phyloP scores from a whole-genome alignment of 2,113 vertebrate genomes.

The Rhinopomastus cyanomelas region DNA sequence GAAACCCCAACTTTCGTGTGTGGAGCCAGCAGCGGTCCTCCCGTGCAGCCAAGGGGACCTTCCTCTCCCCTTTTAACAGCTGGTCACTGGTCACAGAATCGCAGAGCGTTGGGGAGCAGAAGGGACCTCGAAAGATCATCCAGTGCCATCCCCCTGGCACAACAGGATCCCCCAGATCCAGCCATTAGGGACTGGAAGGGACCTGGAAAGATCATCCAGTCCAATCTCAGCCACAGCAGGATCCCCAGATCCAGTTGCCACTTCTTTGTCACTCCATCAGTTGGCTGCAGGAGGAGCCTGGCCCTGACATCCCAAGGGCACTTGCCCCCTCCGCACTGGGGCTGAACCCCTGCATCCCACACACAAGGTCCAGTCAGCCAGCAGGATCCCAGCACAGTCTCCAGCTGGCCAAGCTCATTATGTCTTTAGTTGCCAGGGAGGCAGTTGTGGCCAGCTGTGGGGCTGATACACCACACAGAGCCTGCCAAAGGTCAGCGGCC shows the following conservation, averaged over 20 bases:
- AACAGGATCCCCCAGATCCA: too few species aligned
- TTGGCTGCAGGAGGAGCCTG: neutral
- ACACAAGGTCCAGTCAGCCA: neutral
- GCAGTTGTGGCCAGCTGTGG: conserved; percentile 44
- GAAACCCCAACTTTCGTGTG: neutral
- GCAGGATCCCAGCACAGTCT: neutral
- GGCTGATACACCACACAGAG: neutral
- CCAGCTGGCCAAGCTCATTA: conserved; percentile 27
- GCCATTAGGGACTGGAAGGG: too few species aligned
- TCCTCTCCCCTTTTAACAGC: neutral
- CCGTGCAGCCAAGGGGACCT: neutral
- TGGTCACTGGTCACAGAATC: too few species aligned
- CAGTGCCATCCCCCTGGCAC: too few species aligned
- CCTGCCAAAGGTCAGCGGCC: conserved; percentile 29
- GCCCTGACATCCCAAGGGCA: neutral
- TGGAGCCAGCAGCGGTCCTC: neutral
- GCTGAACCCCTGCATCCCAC: neutral
- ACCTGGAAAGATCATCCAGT: too few species aligned
- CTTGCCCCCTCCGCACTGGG: neutral
- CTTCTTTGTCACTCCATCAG: neutral
- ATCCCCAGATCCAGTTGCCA: neutral
- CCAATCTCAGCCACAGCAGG: too few species aligned
- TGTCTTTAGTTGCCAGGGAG: conserved; percentile 26
- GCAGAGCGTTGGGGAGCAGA: too few species aligned
- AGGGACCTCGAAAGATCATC: too few species aligned